These are phyloP conservation scores for Horisme vitalbata DNA, from an alignment of 2,888 invertebrate genomes.

Conservation along the genomic window DNA sequence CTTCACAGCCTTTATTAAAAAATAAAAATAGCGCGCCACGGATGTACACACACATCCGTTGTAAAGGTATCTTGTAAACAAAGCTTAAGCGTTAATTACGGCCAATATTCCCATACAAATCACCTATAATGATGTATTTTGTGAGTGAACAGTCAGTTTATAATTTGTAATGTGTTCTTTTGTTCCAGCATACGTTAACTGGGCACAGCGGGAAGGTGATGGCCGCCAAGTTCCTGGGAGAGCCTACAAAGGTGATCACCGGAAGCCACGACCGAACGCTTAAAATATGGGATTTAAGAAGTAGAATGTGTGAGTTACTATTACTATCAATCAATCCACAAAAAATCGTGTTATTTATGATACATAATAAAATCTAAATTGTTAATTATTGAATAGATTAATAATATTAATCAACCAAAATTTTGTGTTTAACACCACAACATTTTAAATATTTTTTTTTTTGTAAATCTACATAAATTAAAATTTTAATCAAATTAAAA, in stretches of 20 bases:
- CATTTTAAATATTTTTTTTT: slow-evolving; percentile 9
- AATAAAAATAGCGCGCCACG: background rate
- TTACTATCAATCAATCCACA: slow-evolving; percentile 10
- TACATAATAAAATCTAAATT: slow-evolving; percentile 5
- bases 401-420: slow-evolving; percentile 9
- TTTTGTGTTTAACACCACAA: background rate
- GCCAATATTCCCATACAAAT: slow-evolving; percentile 25
- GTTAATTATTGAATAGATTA: slow-evolving; percentile 8
- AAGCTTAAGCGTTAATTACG: slow-evolving; percentile 20
- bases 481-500: slow-evolving; percentile 19
- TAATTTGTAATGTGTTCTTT: slow-evolving; percentile 28
- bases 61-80: slow-evolving; percentile 11
- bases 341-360: slow-evolving; percentile 3
- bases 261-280: slow-evolving; percentile 99
- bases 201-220: slow-evolving; percentile 99
- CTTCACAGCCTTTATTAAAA: background rate
- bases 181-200: slow-evolving; percentile 92
- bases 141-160: slow-evolving; percentile 21
- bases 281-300: slow-evolving; percentile 98
- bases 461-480: slow-evolving; percentile 11
- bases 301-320: slow-evolving; percentile 84
- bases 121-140: slow-evolving; percentile 18
- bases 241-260: slow-evolving; percentile 95
- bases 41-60: background rate
- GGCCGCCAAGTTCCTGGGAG: slow-evolving; percentile 97